These are phyloP conservation scores for Tetragonula clypearis DNA, from an alignment of 1,140 invertebrate species.

Conservation along the genomic window DNA sequence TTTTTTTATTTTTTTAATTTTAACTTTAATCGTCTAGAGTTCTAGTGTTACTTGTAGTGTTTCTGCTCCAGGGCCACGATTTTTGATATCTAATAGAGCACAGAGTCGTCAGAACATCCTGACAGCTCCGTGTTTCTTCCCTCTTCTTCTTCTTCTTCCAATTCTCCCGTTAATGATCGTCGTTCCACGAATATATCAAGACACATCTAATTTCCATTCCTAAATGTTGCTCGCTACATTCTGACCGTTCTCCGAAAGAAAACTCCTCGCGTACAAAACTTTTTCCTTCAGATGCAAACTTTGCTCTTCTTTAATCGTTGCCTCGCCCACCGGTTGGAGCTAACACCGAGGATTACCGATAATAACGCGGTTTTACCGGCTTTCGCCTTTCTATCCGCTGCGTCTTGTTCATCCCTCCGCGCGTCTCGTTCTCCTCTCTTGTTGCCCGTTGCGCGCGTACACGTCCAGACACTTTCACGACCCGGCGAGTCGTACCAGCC, in stretches of 20 bases:
- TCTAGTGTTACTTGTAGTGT: slow-evolving; percentile 1
- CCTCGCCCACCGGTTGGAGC: slow-evolving; percentile 42
- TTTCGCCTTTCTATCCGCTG: slow-evolving; percentile 49
- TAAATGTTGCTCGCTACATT: too few relatives aligned
- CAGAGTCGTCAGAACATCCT: slow-evolving; percentile 61
- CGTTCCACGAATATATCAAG: too few relatives aligned
- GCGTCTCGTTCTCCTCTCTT: not conserved
- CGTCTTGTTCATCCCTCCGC: not conserved
- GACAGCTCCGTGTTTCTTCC: slow-evolving; percentile 40
- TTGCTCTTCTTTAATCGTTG: slow-evolving; percentile 42
- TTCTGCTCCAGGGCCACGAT: slow-evolving; percentile 59
- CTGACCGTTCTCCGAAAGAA: too few relatives aligned
- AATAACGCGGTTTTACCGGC: slow-evolving; percentile 57
- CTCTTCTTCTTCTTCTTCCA: not conserved
- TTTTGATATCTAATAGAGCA: slow-evolving; percentile 63
- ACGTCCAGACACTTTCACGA: slow-evolving; percentile 17
- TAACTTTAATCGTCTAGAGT: too few relatives aligned
- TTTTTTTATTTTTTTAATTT: too few relatives aligned
- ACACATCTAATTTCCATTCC: too few relatives aligned
- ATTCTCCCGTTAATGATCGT: not conserved
- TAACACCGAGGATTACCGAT: slow-evolving; percentile 57
- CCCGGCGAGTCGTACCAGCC: slow-evolving; percentile 26
- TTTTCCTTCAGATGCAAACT: not conserved
- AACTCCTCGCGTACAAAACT: too few relatives aligned
- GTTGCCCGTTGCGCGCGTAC: not conserved